Evolutionary conservation across 2,113 vertebrate species (phyloP).

Genomic region (Meles meles): DNA sequence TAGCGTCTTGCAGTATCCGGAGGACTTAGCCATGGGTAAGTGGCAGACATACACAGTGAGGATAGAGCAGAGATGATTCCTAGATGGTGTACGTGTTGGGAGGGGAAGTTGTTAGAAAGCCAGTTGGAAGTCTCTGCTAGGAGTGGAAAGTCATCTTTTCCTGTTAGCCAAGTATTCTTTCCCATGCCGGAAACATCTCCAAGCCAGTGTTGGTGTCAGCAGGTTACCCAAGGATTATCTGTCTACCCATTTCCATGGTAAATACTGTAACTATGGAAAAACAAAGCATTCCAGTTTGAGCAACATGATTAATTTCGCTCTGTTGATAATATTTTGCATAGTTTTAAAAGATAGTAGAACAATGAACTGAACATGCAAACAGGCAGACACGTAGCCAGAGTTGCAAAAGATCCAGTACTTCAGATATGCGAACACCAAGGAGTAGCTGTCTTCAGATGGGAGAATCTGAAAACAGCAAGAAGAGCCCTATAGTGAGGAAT

Average conservation of each 20-base stretch:
- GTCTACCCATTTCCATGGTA: constrained; percentile 19
- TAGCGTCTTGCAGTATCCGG: neutral
- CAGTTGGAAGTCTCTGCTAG: neutral
- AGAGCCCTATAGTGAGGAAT: neutral
- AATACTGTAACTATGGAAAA: constrained; percentile 12
- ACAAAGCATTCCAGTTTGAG: neutral
- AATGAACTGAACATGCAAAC: neutral
- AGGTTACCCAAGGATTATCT: neutral
- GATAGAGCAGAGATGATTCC: neutral
- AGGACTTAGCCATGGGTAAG: neutral
- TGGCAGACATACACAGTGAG: neutral
- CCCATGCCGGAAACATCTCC: neutral
- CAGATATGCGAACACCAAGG: neutral
- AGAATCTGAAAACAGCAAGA: neutral
- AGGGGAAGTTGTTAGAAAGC: neutral
- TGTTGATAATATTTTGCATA: neutral
- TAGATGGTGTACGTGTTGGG: accelerated
- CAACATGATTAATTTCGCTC: neutral
- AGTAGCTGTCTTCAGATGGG: no score
- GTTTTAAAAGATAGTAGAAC: neutral
- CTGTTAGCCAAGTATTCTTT: neutral
- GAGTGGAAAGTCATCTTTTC: neutral
- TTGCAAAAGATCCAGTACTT: neutral
- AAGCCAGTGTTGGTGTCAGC: neutral
- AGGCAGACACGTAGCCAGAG: neutral